phyloP scores from a whole-genome alignment of 2,888 invertebrate species.

The Eupelmus urozonus region DNA sequence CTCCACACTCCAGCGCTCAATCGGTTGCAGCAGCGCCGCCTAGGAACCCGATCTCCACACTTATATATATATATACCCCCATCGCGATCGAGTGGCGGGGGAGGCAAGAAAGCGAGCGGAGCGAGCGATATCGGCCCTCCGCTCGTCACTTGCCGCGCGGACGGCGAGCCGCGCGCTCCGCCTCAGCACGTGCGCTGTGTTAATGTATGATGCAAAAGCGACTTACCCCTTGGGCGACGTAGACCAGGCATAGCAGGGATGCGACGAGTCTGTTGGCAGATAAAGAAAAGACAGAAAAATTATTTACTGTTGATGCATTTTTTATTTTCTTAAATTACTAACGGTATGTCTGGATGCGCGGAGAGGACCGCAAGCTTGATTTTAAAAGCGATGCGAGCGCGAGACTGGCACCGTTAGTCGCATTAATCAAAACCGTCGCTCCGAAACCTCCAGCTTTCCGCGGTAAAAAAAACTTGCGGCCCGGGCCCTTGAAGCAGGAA shows the following conservation, averaged over 20 bases:
- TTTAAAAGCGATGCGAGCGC: neutral
- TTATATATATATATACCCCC: neutral
- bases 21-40: constrained; percentile 14
- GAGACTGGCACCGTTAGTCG: constrained; percentile 6
- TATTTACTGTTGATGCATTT: neutral
- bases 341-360: neutral
- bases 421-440: constrained; percentile 7
- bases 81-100: neutral
- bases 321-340: neutral
- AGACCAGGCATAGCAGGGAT: constrained; percentile 77
- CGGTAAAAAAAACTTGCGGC: constrained; percentile 1
- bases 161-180: constrained; percentile 35
- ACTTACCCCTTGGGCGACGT: constrained; percentile 79
- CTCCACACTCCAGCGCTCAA: neutral
- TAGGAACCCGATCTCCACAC: constrained; percentile 8
- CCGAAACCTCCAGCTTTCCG: neutral
- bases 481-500: neutral
- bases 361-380: neutral
- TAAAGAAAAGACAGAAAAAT: neutral
- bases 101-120: neutral
- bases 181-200: neutral
- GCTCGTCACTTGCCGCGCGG: constrained; percentile 47
- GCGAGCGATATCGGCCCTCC: neutral
- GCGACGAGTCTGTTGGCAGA: constrained; percentile 78
- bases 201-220: neutral